A percentile compares a stretch with the other conserved stretches of the same genome.
phyloP scores from a whole-genome alignment of 2,797 vertebrate species.

The Stomatorhinus walkeri region DNA sequence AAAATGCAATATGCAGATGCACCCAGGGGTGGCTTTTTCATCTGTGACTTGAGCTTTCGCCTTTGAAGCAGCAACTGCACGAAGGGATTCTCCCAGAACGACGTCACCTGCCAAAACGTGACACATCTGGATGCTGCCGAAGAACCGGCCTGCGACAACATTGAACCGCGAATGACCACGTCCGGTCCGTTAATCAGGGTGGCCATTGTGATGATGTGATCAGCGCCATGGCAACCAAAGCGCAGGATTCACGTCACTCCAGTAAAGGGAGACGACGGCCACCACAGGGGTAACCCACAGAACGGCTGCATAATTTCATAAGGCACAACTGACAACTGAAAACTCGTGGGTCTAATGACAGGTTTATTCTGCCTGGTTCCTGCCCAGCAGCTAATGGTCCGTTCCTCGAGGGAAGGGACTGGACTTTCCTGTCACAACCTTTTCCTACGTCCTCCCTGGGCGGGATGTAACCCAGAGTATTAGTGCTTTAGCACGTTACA shows the following conservation, averaged over 20 bases:
- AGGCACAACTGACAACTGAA: neutral
- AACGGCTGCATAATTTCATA: neutral
- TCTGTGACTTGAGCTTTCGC: neutral
- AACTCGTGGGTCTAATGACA: neutral
- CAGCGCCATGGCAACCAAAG: neutral
- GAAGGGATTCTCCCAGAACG: neutral
- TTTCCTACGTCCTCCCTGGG: neutral
- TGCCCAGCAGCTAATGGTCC: neutral
- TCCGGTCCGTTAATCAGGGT: neutral
- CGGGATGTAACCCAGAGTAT: neutral
- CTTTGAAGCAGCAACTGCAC: neutral
- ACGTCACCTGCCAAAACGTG: neutral
- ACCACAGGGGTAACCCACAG: neutral
- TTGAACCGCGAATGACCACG: neutral
- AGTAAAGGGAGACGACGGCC: neutral
- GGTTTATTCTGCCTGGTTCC: neutral
- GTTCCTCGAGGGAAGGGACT: neutral
- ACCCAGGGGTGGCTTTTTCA: neutral
- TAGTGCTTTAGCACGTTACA: neutral
- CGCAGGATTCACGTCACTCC: neutral
- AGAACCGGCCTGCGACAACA: neutral
- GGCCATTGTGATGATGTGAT: neutral
- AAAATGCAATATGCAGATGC: neutral
- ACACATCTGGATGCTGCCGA: no score
- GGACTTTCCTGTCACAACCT: neutral